These are phyloP conservation scores for Leptinotarsa tumamoca DNA, from an alignment of 2,888 invertebrate species.

Conservation along the genomic window DNA sequence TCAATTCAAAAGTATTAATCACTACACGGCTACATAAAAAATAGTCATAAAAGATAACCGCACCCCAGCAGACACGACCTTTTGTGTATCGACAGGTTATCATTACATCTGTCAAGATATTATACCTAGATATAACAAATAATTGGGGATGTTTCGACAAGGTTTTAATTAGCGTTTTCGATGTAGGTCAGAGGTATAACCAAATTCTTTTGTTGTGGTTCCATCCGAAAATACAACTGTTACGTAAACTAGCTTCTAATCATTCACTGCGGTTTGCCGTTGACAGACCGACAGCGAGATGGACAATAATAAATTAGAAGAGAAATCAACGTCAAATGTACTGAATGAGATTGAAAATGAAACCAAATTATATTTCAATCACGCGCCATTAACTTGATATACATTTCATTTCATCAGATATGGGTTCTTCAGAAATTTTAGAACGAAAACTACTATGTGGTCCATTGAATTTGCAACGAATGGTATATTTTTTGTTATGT, in stretches of 20 bases:
- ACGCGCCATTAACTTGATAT: no score
- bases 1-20: slow-evolving; percentile 17
- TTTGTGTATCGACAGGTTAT: slow-evolving; percentile 31
- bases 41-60: slow-evolving; percentile 36
- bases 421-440: no score
- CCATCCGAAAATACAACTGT: neutral
- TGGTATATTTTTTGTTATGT: no score
- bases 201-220: neutral
- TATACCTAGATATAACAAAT: slow-evolving; percentile 25
- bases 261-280: neutral
- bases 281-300: neutral
- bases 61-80: slow-evolving; percentile 32
- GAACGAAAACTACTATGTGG: no score
- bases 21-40: slow-evolving; percentile 16
- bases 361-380: no score
- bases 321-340: no score
- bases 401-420: no score
- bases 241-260: neutral
- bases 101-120: slow-evolving; percentile 32
- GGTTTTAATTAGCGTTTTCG: slow-evolving; percentile 15
- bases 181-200: slow-evolving; percentile 23
- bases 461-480: no score
- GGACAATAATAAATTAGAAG: neutral
- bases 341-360: no score
- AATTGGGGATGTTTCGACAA: slow-evolving; percentile 24